phyloP scores from a whole-genome alignment of 2,113 vertebrate species.

The Eulacestoma nigropectus region DNA sequence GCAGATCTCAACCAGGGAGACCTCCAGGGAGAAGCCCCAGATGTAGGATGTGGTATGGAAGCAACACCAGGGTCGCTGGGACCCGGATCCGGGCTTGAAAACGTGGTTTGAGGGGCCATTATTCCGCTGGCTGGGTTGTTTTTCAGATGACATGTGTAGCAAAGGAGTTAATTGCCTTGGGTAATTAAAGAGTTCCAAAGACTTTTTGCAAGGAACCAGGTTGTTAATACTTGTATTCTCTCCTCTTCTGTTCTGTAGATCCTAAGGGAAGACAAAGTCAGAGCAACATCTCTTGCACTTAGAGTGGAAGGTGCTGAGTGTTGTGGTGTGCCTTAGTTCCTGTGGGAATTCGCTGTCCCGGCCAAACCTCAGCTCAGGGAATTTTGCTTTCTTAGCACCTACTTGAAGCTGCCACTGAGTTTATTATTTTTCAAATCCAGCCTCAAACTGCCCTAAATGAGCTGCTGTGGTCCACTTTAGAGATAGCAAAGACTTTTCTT shows the following conservation, averaged over 20 bases:
- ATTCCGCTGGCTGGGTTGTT: conserved; percentile 22
- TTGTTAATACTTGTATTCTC: conserved; percentile 8
- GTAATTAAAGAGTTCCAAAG: conserved; percentile 61
- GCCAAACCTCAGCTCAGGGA: conserved; percentile 45
- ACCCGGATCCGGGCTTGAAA: background rate
- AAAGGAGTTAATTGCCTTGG: conserved; percentile 37
- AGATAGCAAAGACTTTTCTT: background rate
- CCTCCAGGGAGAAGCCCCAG: background rate
- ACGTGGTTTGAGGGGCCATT: conserved; percentile 28
- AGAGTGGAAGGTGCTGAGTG: conserved; percentile 43
- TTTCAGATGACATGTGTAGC: conserved; percentile 4
- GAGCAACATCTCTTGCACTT: background rate
- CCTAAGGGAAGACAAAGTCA: conserved; percentile 53
- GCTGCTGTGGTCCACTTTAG: rapidly evolving
- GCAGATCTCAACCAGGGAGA: background rate
- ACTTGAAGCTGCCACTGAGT: background rate
- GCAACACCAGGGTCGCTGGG: background rate
- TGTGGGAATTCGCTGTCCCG: conserved; percentile 47
- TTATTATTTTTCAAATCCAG: background rate
- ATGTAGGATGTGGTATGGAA: background rate
- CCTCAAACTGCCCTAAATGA: background rate
- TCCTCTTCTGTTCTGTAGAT: conserved; percentile 22
- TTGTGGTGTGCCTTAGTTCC: conserved; percentile 55
- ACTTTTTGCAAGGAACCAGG: conserved; percentile 3
- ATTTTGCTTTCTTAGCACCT: conserved; percentile 13